These are phyloP conservation scores for Pangasius krempfi DNA, from an alignment of 2,797 vertebrate genomes.

Conservation along the genomic window DNA sequence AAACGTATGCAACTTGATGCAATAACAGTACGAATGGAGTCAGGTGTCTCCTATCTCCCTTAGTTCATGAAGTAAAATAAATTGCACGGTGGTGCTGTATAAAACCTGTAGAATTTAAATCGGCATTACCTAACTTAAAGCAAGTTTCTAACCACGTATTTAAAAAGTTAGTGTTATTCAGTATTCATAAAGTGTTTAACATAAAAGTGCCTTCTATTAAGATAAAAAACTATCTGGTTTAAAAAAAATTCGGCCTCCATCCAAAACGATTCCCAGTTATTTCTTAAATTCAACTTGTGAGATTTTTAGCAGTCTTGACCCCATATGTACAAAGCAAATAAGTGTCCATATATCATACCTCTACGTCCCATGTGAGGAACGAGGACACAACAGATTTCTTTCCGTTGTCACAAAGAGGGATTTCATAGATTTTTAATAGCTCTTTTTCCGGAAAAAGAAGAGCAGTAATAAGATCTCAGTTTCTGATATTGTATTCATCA, in stretches of 20 bases:
- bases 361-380: neutral
- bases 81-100: neutral
- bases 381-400: neutral
- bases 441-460: conserved; percentile 1
- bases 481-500: neutral
- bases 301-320: neutral
- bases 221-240: neutral
- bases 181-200: neutral
- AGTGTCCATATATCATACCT: neutral
- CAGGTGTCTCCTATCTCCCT: neutral
- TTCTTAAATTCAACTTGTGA: neutral
- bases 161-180: neutral
- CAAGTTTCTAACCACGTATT: neutral
- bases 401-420: neutral
- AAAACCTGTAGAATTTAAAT: neutral
- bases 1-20: neutral
- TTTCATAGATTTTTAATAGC: neutral
- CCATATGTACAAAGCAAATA: neutral
- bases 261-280: neutral
- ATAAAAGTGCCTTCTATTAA: neutral
- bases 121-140: neutral
- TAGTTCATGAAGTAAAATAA: neutral
- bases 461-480: neutral
- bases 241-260: neutral
- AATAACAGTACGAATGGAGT: neutral